Evolutionary conservation across 2,797 vertebrate genomes (phyloP).

Genomic region (Amblyraja radiata): DNA sequence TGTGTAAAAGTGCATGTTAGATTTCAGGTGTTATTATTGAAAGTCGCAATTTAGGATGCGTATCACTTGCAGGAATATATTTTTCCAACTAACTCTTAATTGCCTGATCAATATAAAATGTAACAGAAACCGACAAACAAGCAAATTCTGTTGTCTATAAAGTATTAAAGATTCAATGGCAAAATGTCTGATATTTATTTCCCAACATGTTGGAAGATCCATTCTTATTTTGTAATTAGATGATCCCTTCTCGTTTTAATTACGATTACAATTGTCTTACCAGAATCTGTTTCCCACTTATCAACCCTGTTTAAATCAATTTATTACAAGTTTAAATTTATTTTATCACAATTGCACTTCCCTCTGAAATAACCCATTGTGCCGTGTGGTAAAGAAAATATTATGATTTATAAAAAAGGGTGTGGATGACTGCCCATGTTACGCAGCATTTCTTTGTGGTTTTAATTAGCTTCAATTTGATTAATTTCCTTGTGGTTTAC

Average conservation of each 20-base stretch:
- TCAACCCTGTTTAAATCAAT: too few relatives aligned
- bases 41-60: too few relatives aligned
- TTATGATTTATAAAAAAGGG: too few relatives aligned
- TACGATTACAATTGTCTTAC: background rate
- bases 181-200: background rate
- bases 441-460: too few relatives aligned
- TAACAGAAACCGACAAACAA: background rate
- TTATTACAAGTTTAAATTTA: too few relatives aligned
- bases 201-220: background rate
- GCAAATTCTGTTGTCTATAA: background rate
- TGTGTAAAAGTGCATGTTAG: background rate
- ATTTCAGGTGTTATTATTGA: background rate
- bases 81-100: background rate
- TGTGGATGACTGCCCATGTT: too few relatives aligned
- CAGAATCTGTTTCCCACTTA: too few relatives aligned
- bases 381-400: too few relatives aligned
- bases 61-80: background rate
- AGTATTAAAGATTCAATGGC: background rate
- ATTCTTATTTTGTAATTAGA: background rate
- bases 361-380: too few relatives aligned
- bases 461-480: conserved; percentile 45
- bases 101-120: background rate
- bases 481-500: background rate
- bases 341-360: too few relatives aligned
- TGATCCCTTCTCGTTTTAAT: background rate